Base-by-base conservation (phyloP, 2,797 vertebrate species). In the Gymnoscopelus microlampas region DNA sequence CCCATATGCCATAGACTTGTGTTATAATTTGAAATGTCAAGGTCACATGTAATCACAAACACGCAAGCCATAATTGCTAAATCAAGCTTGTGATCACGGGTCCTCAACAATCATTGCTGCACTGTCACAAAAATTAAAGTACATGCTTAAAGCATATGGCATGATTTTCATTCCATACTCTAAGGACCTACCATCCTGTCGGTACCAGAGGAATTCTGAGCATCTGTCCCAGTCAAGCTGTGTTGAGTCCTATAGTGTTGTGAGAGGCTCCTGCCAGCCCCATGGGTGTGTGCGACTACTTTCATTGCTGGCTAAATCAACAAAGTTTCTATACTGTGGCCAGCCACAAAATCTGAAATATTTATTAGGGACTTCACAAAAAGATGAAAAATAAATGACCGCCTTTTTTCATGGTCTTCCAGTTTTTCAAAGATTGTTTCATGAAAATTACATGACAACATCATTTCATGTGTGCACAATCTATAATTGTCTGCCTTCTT, bases 371-470 rank as follows among this genome's bases (percentile, higher is more conserved):
- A 83, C 92, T 91, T 89, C 92, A 94, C 94, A 94, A 94, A 94
- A 93, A 93, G 87, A 95, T 94, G 84, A 94, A 94, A 94, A 92
- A 94, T 94, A 85, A 91, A 94, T 94, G 90, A 93, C 85, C 87
- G 79, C 60, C 79, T 83, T 91, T 94, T 93, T 92, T 94, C 87
- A 94, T 93, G 88, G 80, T 81, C 89, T 89, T 94, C 93, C 93
- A 94, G 91, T 91, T 94, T 93, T 88, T 92, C 85, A 87, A 91
- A 91, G 91, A 94, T 91, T 81, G 87, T 90, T 85, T 92, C 90
- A 94, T 95, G 82, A 94, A 94, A 93, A 86, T 93, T 93, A 83
- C 77, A 94, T 94, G 92, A 92, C 84, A 82, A 88, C 79, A 87
- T 93, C 57, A 84, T 85, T 93, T 93, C 76, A 92, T 90, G 87